These are phyloP conservation scores for Pagrus major DNA, from an alignment of 2,113 vertebrate genomes.

Conservation along the genomic window DNA sequence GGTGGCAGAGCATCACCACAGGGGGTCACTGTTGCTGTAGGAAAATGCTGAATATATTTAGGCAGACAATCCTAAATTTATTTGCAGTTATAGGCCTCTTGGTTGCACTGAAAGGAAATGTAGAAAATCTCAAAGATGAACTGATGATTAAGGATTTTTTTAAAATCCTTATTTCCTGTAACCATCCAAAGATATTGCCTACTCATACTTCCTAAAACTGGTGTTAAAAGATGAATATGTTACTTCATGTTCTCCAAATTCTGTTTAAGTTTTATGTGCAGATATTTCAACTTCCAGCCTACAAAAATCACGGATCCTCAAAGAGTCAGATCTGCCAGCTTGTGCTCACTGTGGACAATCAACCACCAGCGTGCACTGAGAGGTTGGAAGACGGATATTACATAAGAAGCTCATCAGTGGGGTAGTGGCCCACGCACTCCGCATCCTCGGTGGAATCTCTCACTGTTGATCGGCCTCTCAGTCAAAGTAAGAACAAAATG, in stretches of 20 bases:
- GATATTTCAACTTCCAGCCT: slow-evolving; percentile 3
- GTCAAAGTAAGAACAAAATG: slow-evolving; percentile 78
- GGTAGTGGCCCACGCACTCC: slow-evolving; percentile 80
- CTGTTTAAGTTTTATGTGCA: background rate
- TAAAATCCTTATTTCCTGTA: background rate
- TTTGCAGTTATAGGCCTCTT: slow-evolving; percentile 4
- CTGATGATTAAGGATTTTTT: background rate
- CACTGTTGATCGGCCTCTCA: slow-evolving; percentile 63
- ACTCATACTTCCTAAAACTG: background rate
- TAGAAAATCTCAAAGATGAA: background rate
- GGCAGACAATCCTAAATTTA: slow-evolving; percentile 1
- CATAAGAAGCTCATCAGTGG: slow-evolving; percentile 83
- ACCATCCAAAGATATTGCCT: background rate
- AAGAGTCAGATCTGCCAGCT: slow-evolving; percentile 25
- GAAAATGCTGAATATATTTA: slow-evolving; percentile 30
- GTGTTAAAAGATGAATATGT: background rate
- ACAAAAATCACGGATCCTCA: background rate
- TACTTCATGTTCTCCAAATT: background rate
- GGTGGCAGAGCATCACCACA: slow-evolving; percentile 57
- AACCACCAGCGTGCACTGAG: slow-evolving; percentile 47
- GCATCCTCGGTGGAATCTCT: slow-evolving; percentile 75
- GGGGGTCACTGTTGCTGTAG: slow-evolving; percentile 75
- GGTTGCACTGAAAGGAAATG: slow-evolving; percentile 1
- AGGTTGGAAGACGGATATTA: slow-evolving; percentile 72
- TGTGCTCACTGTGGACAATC: slow-evolving; percentile 51